Conservation (phyloP, 2,888 invertebrate genomes). For the Lithosia quadra region DNA sequence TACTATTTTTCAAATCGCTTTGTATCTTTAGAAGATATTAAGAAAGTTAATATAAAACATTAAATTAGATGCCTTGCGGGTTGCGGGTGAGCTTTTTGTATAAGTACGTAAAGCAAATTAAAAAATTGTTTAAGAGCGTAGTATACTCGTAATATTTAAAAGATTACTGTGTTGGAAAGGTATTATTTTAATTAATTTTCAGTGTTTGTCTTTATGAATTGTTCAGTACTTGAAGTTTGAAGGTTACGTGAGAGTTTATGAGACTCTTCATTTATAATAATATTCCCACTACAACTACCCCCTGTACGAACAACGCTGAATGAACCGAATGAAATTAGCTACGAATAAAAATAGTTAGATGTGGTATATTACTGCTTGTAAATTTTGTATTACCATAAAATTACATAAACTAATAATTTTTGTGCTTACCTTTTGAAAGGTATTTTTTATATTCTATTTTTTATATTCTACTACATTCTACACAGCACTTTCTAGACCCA, state of each 20-base stretch:
- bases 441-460: too few species aligned
- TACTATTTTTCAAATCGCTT: conserved; percentile 18
- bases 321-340: conserved; percentile 36
- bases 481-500: too few species aligned
- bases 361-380: conserved; percentile 40
- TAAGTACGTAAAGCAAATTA: conserved; percentile 45
- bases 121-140: conserved; percentile 39
- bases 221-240: conserved; percentile 30
- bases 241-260: conserved; percentile 53
- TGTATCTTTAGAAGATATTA: conserved; percentile 41
- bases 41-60: conserved; percentile 25
- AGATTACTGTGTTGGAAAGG: neutral
- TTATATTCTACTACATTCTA: too few species aligned
- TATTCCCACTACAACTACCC: conserved; percentile 73
- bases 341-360: conserved; percentile 52
- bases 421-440: neutral
- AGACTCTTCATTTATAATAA: conserved; percentile 52
- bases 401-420: neutral
- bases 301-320: conserved; percentile 61
- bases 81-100: conserved; percentile 39
- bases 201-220: conserved; percentile 28
- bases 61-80: conserved; percentile 39
- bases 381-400: too few species aligned
- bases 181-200: conserved; percentile 19
- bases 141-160: too few species aligned